Evolutionary conservation across 2,797 vertebrate genomes (phyloP).

Genomic region (Schizothorax lantsangensis): DNA sequence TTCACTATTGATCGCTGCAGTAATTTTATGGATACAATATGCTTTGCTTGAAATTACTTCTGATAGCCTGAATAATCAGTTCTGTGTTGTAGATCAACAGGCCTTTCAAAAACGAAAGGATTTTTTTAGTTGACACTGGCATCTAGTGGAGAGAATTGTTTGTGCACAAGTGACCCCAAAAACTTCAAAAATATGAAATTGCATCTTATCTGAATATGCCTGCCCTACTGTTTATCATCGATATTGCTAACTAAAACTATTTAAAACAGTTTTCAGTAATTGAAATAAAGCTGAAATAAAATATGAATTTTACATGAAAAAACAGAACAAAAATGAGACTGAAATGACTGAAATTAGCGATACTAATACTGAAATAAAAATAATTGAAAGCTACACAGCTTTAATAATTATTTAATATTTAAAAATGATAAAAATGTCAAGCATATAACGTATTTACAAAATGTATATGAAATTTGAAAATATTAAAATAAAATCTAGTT

Average conservation of each 20-base stretch:
- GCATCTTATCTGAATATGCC: neutral
- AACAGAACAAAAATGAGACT: neutral
- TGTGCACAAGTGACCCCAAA: neutral
- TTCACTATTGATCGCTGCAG: slow-evolving; percentile 17
- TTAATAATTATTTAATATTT: neutral
- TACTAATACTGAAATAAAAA: neutral
- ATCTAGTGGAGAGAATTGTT: slow-evolving; percentile 70
- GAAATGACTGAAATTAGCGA: neutral
- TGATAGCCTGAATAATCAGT: slow-evolving; percentile 3
- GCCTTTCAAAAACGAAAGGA: neutral
- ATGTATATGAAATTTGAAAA: no score
- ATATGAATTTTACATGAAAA: neutral
- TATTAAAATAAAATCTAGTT: neutral
- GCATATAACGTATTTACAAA: neutral
- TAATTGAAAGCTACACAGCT: neutral
- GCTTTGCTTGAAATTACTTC: neutral
- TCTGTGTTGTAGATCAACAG: neutral
- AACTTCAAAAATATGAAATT: neutral
- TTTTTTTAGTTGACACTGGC: slow-evolving; percentile 60
- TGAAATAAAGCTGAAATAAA: neutral
- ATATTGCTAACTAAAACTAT: neutral
- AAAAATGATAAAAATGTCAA: neutral
- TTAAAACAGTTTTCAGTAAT: neutral
- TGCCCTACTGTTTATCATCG: neutral
- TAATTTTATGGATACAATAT: neutral